A percentile compares a stretch with the other conserved stretches of the same genome.
These are phyloP conservation scores for Timema podura DNA, from an alignment of 2,888 invertebrate species.

Conservation along the genomic window DNA sequence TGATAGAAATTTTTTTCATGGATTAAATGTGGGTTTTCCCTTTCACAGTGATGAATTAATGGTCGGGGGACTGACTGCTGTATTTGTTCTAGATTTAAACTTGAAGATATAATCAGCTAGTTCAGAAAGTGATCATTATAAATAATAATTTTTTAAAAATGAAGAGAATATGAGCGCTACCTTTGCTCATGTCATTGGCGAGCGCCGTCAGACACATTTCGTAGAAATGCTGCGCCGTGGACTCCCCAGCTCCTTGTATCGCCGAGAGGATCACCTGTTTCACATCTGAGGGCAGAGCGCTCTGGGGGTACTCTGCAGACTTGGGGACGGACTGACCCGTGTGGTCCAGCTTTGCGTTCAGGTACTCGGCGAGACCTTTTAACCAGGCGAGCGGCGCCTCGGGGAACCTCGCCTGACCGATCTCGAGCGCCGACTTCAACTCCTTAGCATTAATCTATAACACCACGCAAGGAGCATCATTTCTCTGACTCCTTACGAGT, in stretches of 20 bases:
- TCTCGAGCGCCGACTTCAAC: conserved; percentile 43
- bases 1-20: too few species aligned
- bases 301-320: conserved; percentile 54
- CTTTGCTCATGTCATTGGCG: conserved; percentile 69
- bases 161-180: conserved; percentile 39
- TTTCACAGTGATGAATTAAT: too few species aligned
- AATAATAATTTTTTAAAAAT: conserved; percentile 2
- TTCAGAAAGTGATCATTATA: too few species aligned
- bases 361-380: conserved; percentile 61
- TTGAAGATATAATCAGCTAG: background rate
- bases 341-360: conserved; percentile 61
- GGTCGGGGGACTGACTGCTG: too few species aligned
- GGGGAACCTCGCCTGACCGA: conserved; percentile 60
- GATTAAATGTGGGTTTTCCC: too few species aligned
- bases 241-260: conserved; percentile 57
- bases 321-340: conserved; percentile 48
- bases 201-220: conserved; percentile 65
- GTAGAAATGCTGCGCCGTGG: conserved; percentile 63
- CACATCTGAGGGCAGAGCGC: conserved; percentile 48
- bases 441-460: conserved; percentile 31
- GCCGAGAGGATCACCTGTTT: conserved; percentile 48
- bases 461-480: background rate
- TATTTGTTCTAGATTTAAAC: too few species aligned
- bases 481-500: too few species aligned
- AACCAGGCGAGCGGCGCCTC: conserved; percentile 69